Conservation (phyloP, 2,888 invertebrate species). For the Nasonovia ribisnigri region DNA sequence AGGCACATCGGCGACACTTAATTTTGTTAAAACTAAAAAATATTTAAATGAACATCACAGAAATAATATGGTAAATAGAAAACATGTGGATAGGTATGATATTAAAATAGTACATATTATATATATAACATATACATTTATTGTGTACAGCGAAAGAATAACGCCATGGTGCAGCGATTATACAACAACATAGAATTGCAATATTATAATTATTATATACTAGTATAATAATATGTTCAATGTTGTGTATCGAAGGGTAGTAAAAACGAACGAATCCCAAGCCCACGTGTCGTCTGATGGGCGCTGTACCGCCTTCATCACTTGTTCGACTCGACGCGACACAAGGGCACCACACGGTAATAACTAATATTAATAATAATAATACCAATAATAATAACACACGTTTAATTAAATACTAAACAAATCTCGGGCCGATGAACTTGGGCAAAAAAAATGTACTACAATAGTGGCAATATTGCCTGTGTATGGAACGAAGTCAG, state of each 20-base stretch:
- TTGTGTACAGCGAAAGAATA: background rate
- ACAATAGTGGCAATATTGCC: background rate
- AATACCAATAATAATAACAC: constrained; percentile 2
- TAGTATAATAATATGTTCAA: constrained; percentile 2
- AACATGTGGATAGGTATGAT: background rate
- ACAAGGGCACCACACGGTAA: background rate
- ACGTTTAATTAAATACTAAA: constrained; percentile 29
- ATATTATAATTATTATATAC: background rate
- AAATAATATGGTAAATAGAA: background rate
- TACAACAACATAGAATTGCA: background rate
- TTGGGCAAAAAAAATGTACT: constrained; percentile 22
- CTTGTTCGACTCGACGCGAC: background rate
- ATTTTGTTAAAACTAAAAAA: background rate
- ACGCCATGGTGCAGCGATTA: background rate
- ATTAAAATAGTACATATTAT: background rate
- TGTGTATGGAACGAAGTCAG: constrained; percentile 32
- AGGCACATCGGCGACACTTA: background rate
- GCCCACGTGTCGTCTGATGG: background rate
- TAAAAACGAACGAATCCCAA: background rate
- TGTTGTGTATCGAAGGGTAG: background rate
- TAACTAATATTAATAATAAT: background rate
- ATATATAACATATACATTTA: background rate
- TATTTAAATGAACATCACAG: background rate
- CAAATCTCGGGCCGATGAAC: constrained; percentile 52
- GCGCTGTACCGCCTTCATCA: background rate